Evolutionary conservation across 2,113 vertebrate species (phyloP), one percentile per base, ranked within the genome.

Genomic region (Esox niger): DNA sequence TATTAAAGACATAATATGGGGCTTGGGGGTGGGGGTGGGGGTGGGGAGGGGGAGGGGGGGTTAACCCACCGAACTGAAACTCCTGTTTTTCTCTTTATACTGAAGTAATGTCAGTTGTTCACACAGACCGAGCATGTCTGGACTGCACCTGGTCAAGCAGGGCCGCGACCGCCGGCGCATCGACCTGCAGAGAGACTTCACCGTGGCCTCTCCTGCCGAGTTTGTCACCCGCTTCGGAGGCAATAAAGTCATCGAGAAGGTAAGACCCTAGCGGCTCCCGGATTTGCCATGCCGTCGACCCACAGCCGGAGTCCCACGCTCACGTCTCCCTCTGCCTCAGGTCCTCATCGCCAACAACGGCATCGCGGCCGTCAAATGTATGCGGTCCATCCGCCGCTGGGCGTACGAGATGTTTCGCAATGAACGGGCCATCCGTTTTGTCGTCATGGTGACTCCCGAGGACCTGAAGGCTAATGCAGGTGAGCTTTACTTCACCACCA

Each of bases 321-420:
- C 25, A 30, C 20, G 17, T 11, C 57, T 27, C 57, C 9, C 8
- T 31, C 59, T 3, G 1, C 30, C 31, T 1, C 74, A 99, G 97
- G 97, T 99, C n/a, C 95, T 99, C 64, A 99, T 99, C 66, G 97
- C 97, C 56, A 99, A 99, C 71, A 99, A 99, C 32, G 97, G 97
- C 55, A 99, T 99, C n/a, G 97, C 97, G 21, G 97, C 97, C 0
- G 97, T 99, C 66, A 99, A 99, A 75, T 99, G 97, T 83, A 99
- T 99, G 97, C 87, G 97, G n/a, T 99, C 97, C 69, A 99, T 99
- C 78, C 93, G 97, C 1, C 94, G 97, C 64, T 99, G 97, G 97
- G 93, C 97, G 73, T 99, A 99, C 0, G 97, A 99, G 88, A 99
- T 99, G 97, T 99, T 99, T 79, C 90, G 97, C 7, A 99, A 99